phyloP scores from a whole-genome alignment of 2,113 vertebrate species.

The Phalacrocorax pelagicus region DNA sequence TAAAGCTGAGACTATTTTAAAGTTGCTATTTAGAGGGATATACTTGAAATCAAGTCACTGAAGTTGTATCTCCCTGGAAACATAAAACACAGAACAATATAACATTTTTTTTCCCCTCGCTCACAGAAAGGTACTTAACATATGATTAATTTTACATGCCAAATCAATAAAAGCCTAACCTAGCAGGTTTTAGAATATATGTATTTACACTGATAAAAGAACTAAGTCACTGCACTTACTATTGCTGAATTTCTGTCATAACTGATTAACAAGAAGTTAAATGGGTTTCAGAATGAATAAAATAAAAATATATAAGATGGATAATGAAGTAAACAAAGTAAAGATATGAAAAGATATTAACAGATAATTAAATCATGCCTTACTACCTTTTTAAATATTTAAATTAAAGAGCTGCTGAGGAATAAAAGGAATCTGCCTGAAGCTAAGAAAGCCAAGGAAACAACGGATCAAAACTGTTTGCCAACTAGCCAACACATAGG shows the following conservation, averaged over 20 bases:
- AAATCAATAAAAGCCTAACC: not conserved
- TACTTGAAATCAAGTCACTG: not conserved
- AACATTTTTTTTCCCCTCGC: not conserved
- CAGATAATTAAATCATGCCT: not conserved
- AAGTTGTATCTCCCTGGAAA: slow-evolving; percentile 31
- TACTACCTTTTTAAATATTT: not conserved
- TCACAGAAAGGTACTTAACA: slow-evolving; percentile 10
- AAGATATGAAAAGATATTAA: not conserved
- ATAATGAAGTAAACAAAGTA: not conserved
- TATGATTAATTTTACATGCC: slow-evolving; percentile 1
- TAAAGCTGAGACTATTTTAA: not conserved
- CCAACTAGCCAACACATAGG: not conserved
- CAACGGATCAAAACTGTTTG: not conserved
- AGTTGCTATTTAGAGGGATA: not conserved
- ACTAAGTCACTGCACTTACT: not conserved
- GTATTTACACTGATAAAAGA: not conserved
- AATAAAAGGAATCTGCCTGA: not conserved
- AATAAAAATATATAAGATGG: not conserved
- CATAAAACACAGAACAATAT: not conserved
- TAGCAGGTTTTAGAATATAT: not conserved
- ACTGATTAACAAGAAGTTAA: not conserved
- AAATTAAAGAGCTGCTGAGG: not conserved
- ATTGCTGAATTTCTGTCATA: not conserved
- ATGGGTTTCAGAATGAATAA: not conserved
- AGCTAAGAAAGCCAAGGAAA: not conserved